Percentiles rank a stretch among this genome's conserved stretches.
These are phyloP conservation scores for Polia nebulosa DNA, from an alignment of 2,888 invertebrate genomes.

Conservation along the genomic window DNA sequence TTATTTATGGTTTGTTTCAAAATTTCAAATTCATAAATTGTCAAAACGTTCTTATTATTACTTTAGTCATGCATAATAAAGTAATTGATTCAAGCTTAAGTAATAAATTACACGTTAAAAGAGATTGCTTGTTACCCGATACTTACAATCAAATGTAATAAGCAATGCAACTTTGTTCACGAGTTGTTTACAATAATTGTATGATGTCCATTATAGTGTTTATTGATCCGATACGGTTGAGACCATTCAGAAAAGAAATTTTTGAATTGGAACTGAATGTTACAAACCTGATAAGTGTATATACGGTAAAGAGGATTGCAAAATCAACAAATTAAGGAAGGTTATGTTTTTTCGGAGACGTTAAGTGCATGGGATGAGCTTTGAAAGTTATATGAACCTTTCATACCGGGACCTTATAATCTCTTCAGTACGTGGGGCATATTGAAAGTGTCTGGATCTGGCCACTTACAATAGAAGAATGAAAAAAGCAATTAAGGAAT, in stretches of 20 bases:
- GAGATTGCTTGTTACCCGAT: constrained; percentile 10
- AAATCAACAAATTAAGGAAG: constrained; percentile 19
- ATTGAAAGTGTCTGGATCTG: too few relatives aligned
- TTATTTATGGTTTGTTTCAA: too few relatives aligned
- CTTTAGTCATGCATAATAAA: constrained; percentile 1
- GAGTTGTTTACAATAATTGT: constrained; percentile 51
- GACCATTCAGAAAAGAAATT: constrained; percentile 14
- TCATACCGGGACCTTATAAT: not conserved
- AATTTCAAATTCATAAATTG: too few relatives aligned
- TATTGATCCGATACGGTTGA: constrained; percentile 16
- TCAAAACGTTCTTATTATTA: too few relatives aligned
- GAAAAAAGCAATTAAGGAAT: too few relatives aligned
- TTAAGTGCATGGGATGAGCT: too few relatives aligned
- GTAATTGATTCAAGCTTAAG: constrained; percentile 1
- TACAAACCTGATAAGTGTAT: constrained; percentile 25
- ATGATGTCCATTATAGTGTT: constrained; percentile 30
- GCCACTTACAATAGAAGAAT: too few relatives aligned
- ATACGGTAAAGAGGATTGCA: not conserved
- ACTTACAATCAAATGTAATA: constrained; percentile 19
- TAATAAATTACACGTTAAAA: constrained; percentile 17
- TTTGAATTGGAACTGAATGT: constrained; percentile 18
- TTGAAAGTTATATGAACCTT: not conserved
- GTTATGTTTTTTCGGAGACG: not conserved
- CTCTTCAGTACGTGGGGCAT: too few relatives aligned
- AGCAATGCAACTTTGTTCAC: constrained; percentile 1